Evolutionary conservation across 2,888 invertebrate genomes (phyloP).

Genomic region (Xylota segnis): DNA sequence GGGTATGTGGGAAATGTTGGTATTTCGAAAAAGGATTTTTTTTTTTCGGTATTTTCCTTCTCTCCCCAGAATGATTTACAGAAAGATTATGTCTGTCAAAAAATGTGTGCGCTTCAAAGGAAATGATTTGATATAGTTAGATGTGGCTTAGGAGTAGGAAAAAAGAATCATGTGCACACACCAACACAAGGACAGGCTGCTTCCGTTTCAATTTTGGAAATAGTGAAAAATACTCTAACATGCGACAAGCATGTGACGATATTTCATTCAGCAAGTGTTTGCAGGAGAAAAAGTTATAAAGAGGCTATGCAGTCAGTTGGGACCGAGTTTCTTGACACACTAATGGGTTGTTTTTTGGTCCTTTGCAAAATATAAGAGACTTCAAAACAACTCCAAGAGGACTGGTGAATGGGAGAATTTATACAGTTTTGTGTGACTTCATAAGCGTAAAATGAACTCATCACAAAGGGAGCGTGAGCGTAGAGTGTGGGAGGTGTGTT

Average conservation of each 20-base stretch:
- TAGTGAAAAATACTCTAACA: background rate
- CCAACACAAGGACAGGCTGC: background rate
- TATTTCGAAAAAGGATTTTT: conserved; percentile 34
- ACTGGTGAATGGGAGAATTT: too few relatives aligned
- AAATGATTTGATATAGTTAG: conserved; percentile 59
- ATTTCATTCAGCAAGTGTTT: background rate
- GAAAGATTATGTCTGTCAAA: conserved; percentile 62
- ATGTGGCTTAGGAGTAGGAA: conserved; percentile 20
- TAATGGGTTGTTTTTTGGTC: too few relatives aligned
- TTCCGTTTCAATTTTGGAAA: conserved; percentile 16
- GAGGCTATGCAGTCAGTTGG: background rate
- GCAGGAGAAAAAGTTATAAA: background rate
- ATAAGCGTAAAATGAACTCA: too few relatives aligned
- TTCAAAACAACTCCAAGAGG: too few relatives aligned
- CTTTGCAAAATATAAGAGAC: too few relatives aligned
- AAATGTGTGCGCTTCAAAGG: conserved; percentile 52
- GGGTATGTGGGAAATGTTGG: background rate
- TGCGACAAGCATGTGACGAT: background rate
- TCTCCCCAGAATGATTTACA: conserved; percentile 53
- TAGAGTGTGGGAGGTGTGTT: too few relatives aligned
- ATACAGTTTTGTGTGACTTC: too few relatives aligned
- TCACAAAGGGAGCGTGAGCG: too few relatives aligned
- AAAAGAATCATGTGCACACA: background rate
- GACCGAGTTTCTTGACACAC: background rate
- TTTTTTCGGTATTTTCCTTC: conserved; percentile 1